Percentiles rank a stretch among this genome's conserved stretches.
Conservation (phyloP, 2,113 vertebrate species). For the Todiramphus chloris region DNA sequence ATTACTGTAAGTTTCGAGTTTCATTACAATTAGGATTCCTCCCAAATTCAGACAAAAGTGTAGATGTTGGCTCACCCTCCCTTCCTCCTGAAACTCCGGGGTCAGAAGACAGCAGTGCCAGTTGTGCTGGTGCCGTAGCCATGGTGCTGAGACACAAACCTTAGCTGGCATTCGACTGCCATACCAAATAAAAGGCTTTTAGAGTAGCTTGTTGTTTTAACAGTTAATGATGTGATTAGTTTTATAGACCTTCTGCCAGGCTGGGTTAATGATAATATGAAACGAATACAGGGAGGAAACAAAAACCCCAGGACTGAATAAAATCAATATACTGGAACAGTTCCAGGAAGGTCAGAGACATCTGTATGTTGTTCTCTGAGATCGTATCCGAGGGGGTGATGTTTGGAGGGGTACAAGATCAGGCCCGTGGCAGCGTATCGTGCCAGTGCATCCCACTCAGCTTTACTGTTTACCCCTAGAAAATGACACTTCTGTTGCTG, state of each 20-base stretch:
- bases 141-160: background rate
- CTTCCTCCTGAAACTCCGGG: too few species aligned
- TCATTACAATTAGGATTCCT: background rate
- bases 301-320: background rate
- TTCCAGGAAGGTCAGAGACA: background rate
- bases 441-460: fast-evolving
- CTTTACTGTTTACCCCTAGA: too few species aligned
- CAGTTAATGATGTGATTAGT: slow-evolving; percentile 36
- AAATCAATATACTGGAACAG: slow-evolving; percentile 21
- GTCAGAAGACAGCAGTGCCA: background rate
- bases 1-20: background rate
- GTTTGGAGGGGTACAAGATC: background rate
- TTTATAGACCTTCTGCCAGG: slow-evolving; percentile 46
- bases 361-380: background rate
- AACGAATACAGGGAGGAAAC: background rate
- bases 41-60: background rate
- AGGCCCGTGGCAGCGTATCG: fast-evolving
- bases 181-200: background rate
- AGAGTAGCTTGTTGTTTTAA: slow-evolving; percentile 35
- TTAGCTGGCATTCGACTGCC: background rate
- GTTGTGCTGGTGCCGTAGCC: background rate
- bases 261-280: slow-evolving; percentile 42
- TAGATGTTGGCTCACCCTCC: fast-evolving
- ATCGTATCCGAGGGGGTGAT: background rate
- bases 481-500: background rate